Base-by-base conservation (phyloP, 2,113 vertebrate genomes). In the Rallus limicola region DNA sequence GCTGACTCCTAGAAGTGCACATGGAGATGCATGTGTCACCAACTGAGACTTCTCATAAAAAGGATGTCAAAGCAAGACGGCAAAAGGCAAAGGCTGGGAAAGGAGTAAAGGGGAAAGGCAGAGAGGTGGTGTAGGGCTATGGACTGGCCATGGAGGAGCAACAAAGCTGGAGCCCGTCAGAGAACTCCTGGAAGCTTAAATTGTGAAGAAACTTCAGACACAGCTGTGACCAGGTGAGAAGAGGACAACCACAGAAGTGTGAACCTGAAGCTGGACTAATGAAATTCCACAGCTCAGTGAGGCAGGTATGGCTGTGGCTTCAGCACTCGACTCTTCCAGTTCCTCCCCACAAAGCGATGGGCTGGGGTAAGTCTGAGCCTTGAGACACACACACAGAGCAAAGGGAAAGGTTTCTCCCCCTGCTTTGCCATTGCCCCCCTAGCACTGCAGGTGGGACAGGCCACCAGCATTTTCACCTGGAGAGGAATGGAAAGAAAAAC, bases 321-420 rank as follows among this genome's bases (percentile, higher is more conserved):
- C 42, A 77, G 42, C 24, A 46, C 48, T 63, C 0, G 0, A 3
- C 18, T 77, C 26, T 72, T 16, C 13, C 52, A 19, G 44, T 52
- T 44, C 46, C 11, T 25, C 15, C 29, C 16, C 10, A 13, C 3
- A 21, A 38, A 46, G 16, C 0, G 5, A 7, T 26, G 2, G 16
- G 7, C 7, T 59, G n/a, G 46, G 33, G 5, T 14, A 81, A 31
- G 11, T 38, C 52, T n/a, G 42, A 77, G 58, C 77, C 64, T 59
- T 25, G 52, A 28, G 28, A 16, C 14, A 38, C 20, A 20, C 17
- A 46, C 44, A 46, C 44, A 46, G 44, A 56, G 14, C 2, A 42
- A 23, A 33, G 23, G 38, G 19, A 63, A 64, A 55, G n/a, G n/a
- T 3, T 33, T 62, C 5, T 68, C 42, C 33, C 21, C 72, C 44